A percentile compares a stretch with the other conserved stretches of the same genome.
Conservation (phyloP, 2,888 invertebrate genomes). For the Lasioglossum leucozonium region DNA sequence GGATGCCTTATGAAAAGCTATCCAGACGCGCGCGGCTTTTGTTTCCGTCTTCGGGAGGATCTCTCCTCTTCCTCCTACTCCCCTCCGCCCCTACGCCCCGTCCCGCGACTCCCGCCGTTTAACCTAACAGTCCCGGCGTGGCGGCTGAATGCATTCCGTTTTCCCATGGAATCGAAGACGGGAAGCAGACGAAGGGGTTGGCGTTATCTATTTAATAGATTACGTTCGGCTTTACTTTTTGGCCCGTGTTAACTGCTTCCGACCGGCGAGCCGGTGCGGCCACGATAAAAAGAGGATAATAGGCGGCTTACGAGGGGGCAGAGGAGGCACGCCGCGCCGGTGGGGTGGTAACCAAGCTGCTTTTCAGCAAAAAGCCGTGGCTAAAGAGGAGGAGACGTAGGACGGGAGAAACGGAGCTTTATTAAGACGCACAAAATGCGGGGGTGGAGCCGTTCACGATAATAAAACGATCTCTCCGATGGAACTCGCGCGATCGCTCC, state of each 20-base stretch:
- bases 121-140: slow-evolving; percentile 13
- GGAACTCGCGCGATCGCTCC: slow-evolving; percentile 71
- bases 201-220: slow-evolving; percentile 78
- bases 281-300: slow-evolving; percentile 72
- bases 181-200: not conserved
- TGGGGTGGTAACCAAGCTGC: slow-evolving; percentile 44
- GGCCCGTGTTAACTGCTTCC: slow-evolving; percentile 72
- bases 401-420: slow-evolving; percentile 63
- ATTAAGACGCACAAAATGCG: slow-evolving; percentile 69
- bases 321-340: slow-evolving; percentile 20
- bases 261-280: slow-evolving; percentile 44
- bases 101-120: not conserved
- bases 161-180: not conserved
- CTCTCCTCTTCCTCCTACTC: not conserved
- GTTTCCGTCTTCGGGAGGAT: slow-evolving; percentile 22
- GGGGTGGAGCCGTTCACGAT: slow-evolving; percentile 63
- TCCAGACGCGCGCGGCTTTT: slow-evolving; percentile 5
- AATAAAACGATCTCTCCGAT: slow-evolving; percentile 70
- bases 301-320: slow-evolving; percentile 54
- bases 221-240: slow-evolving; percentile 73
- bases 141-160: slow-evolving; percentile 12
- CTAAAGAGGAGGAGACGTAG: slow-evolving; percentile 13
- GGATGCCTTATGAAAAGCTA: slow-evolving; percentile 25
- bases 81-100: no score
- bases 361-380: slow-evolving; percentile 54